Evolutionary conservation across 64 coral and sea anemone genomes (phyloP).

Genomic region (Porites lutea): DNA sequence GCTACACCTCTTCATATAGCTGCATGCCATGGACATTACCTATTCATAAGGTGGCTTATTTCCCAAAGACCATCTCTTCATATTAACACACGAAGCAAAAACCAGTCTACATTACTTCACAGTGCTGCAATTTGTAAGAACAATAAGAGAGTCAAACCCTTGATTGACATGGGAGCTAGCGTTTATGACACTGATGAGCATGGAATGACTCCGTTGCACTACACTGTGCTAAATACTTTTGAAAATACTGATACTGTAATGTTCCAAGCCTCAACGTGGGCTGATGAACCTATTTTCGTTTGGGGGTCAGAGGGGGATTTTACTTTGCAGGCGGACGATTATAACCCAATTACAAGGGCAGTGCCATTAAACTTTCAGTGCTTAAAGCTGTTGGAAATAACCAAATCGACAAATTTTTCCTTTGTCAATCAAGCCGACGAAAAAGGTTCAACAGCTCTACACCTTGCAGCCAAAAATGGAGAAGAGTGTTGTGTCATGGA

Average conservation of each 20-base stretch:
- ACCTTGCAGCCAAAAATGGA: constrained; percentile 46
- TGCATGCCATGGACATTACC: constrained; percentile 54
- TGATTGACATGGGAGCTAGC: background rate
- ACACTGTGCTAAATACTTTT: background rate
- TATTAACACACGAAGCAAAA: constrained; percentile 27
- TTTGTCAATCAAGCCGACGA: background rate
- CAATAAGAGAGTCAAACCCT: background rate
- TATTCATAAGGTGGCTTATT: constrained; percentile 30
- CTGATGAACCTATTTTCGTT: too few species aligned
- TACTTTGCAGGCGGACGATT: background rate
- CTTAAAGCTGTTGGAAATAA: background rate
- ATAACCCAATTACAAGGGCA: background rate
- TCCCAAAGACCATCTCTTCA: background rate
- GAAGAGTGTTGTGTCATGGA: background rate
- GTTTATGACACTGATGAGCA: constrained; percentile 2
- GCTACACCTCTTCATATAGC: constrained; percentile 53
- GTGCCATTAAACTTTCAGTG: background rate
- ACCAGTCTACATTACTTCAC: constrained; percentile 25
- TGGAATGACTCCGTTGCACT: constrained; percentile 51
- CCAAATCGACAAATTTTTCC: background rate
- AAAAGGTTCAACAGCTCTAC: constrained; percentile 20
- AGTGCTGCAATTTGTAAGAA: constrained; percentile 39
- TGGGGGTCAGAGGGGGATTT: background rate
- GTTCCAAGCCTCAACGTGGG: background rate
- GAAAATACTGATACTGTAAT: background rate